A percentile compares a stretch with the other conserved stretches of the same genome.
phyloP scores from a whole-genome alignment of 1,140 invertebrate genomes.

The Caenorhabditis inopinata region DNA sequence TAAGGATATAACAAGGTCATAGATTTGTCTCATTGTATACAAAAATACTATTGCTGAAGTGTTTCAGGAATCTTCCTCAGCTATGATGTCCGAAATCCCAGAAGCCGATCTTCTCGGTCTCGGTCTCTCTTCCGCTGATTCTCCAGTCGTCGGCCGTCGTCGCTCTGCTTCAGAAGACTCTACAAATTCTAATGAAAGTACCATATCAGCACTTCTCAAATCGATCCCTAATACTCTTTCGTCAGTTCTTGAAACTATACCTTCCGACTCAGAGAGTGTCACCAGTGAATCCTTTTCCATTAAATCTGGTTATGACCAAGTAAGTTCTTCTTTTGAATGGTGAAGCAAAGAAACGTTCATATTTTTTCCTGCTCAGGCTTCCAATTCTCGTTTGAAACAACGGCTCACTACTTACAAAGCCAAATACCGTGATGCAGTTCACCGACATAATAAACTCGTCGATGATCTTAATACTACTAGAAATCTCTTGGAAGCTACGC shows the following conservation, averaged over 20 bases:
- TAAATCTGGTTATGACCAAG: neutral
- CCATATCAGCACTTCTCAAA: neutral
- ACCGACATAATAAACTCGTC: slow-evolving; percentile 27
- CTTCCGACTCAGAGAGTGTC: slow-evolving; percentile 13
- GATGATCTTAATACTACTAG: neutral
- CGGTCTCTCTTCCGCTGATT: neutral
- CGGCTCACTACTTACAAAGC: slow-evolving; percentile 32
- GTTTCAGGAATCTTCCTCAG: neutral
- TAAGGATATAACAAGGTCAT: too few relatives aligned
- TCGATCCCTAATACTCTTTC: neutral
- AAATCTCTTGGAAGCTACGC: slow-evolving; percentile 18
- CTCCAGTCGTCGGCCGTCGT: neutral
- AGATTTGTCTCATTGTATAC: too few relatives aligned
- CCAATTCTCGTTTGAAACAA: neutral
- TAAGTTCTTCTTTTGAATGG: too few relatives aligned
- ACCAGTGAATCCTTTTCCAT: neutral
- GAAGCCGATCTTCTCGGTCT: neutral
- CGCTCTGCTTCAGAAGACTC: neutral
- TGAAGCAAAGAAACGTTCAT: too few relatives aligned
- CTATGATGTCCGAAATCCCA: slow-evolving; percentile 14
- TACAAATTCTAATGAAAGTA: neutral
- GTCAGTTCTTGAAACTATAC: neutral
- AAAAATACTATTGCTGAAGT: too few relatives aligned
- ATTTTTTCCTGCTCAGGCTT: too few relatives aligned
- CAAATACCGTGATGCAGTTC: slow-evolving; percentile 4